phyloP scores from a whole-genome alignment of 1,140 invertebrate genomes.

The Homalodisca vitripennis region DNA sequence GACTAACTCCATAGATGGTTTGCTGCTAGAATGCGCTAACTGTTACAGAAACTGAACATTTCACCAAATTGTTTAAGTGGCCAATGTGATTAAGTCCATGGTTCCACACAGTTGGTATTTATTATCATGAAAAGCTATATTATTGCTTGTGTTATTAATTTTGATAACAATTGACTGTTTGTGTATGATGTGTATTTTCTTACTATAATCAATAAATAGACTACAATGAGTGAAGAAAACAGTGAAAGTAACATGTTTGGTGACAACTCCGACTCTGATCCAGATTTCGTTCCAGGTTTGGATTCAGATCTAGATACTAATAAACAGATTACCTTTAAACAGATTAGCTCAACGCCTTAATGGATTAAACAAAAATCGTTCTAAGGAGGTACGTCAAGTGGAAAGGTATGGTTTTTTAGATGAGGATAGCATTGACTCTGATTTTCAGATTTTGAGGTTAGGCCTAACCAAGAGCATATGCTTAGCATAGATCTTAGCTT shows the following conservation, averaged over 20 bases:
- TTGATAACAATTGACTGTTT: too few relatives aligned
- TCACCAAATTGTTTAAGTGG: too few relatives aligned
- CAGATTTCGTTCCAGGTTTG: constrained; percentile 3
- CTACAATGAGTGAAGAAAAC: too few relatives aligned
- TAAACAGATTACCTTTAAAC: background rate
- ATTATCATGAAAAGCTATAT: too few relatives aligned
- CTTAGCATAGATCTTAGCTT: background rate
- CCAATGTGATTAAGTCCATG: too few relatives aligned
- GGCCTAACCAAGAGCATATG: background rate
- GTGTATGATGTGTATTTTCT: too few relatives aligned
- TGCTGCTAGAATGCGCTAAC: too few relatives aligned
- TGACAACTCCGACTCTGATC: constrained; percentile 10
- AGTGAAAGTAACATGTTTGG: background rate
- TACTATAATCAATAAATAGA: too few relatives aligned
- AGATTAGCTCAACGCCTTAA: background rate
- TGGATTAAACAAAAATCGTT: background rate
- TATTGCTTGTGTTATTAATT: too few relatives aligned
- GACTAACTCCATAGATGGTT: too few relatives aligned
- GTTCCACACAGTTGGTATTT: too few relatives aligned
- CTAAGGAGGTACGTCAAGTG: background rate
- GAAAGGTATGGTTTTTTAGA: background rate
- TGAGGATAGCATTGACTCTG: background rate
- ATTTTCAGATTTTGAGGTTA: constrained; percentile 6
- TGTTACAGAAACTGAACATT: too few relatives aligned
- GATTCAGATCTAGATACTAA: background rate